Evolutionary conservation across 92 coral and sea anemone species (phyloP).

Genomic region (Parazoanthus atlanticus): DNA sequence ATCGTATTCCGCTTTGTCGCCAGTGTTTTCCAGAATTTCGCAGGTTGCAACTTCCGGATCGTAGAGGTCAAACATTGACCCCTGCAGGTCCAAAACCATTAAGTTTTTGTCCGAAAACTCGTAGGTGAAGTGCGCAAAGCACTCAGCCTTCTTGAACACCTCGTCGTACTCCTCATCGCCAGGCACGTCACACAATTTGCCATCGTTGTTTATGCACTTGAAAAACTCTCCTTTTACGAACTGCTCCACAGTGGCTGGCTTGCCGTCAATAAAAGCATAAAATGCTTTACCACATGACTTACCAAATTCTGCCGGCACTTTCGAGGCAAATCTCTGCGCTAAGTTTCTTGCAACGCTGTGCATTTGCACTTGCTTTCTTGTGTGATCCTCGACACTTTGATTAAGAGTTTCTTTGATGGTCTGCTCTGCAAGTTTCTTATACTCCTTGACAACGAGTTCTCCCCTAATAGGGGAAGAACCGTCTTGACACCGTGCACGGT

Average conservation of each 20-base stretch:
- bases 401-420: conserved; percentile 26
- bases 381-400: conserved; percentile 42
- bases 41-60: conserved; percentile 67
- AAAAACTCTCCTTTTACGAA: neutral
- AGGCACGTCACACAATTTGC: conserved; percentile 15
- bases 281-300: conserved; percentile 24
- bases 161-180: conserved; percentile 5
- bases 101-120: conserved; percentile 19
- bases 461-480: conserved; percentile 37
- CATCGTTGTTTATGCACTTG: conserved; percentile 13
- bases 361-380: conserved; percentile 46
- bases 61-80: conserved; percentile 46
- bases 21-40: neutral
- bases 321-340: conserved; percentile 29
- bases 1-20: conserved; percentile 21
- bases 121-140: too few relatives aligned
- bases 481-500: conserved; percentile 36
- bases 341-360: conserved; percentile 41
- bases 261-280: neutral
- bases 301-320: conserved; percentile 41
- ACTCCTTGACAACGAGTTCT: conserved; percentile 35
- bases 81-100: conserved; percentile 51
- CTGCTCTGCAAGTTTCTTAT: neutral
- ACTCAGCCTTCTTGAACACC: conserved; percentile 36
- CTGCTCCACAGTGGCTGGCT: conserved; percentile 9